A percentile compares a stretch with the other conserved stretches of the same genome.
Conservation (phyloP, 2,888 invertebrate genomes). For the Notodonta ziczac region DNA sequence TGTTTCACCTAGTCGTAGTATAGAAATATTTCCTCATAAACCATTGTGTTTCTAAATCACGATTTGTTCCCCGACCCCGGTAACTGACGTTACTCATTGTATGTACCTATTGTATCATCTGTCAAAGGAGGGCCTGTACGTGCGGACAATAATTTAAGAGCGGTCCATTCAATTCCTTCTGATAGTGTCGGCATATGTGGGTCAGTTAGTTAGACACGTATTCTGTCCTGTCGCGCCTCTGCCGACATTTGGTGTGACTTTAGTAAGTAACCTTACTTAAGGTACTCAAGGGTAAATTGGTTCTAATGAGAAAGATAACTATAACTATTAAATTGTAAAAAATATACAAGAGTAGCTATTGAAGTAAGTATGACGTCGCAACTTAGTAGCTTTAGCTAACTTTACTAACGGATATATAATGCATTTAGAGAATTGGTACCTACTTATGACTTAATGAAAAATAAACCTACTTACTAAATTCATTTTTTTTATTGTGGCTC, state of each 20-base stretch:
- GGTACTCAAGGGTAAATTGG: neutral
- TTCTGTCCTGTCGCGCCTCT: slow-evolving; percentile 34
- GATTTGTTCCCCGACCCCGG: slow-evolving; percentile 52
- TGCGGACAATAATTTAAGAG: slow-evolving; percentile 59
- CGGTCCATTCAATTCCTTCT: slow-evolving; percentile 51
- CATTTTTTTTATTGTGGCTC: no score
- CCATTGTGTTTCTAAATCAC: slow-evolving; percentile 45
- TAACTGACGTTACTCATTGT: slow-evolving; percentile 51
- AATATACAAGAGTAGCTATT: no score
- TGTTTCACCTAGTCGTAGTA: no score
- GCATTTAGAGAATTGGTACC: no score
- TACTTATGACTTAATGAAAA: no score
- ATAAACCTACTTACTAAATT: no score
- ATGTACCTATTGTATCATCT: slow-evolving; percentile 47
- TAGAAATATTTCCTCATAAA: slow-evolving; percentile 42
- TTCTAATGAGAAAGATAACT: no score
- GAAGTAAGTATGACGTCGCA: no score
- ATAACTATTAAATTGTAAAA: no score
- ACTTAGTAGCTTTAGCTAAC: no score
- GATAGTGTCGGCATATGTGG: slow-evolving; percentile 49
- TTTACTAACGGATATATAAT: no score
- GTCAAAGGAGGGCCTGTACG: slow-evolving; percentile 41
- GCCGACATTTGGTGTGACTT: slow-evolving; percentile 8
- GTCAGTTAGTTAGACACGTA: slow-evolving; percentile 48
- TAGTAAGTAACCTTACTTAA: slow-evolving; percentile 10